Evolutionary conservation across 2,888 invertebrate species (phyloP).

Genomic region (Platycnemis pennipes): DNA sequence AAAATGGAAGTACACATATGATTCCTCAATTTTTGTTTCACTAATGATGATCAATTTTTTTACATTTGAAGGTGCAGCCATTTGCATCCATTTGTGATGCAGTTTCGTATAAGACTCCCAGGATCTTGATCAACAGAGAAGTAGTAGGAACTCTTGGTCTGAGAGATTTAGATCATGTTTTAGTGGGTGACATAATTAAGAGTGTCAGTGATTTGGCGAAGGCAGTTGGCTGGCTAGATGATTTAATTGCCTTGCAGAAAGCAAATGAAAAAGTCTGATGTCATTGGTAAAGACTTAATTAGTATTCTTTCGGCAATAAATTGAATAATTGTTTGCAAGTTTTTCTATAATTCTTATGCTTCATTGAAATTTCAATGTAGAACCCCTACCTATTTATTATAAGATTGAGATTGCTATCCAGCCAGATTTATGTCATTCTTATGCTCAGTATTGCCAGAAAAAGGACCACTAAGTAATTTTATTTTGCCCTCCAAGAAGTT

Average conservation of each 20-base stretch:
- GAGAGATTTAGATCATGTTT: constrained; percentile 72
- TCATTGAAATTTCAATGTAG: too few relatives aligned
- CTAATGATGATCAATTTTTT: not conserved
- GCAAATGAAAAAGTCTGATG: constrained; percentile 52
- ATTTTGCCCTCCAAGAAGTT: too few relatives aligned
- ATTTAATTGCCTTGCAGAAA: constrained; percentile 71
- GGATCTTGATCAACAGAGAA: constrained; percentile 78
- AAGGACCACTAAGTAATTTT: too few relatives aligned
- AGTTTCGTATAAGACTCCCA: constrained; percentile 76
- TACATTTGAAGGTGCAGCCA: constrained; percentile 77
- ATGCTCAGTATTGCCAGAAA: too few relatives aligned
- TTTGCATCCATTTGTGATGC: constrained; percentile 78
- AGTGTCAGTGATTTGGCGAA: constrained; percentile 70
- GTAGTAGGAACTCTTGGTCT: constrained; percentile 77
- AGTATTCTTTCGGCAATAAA: not conserved
- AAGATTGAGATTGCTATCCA: too few relatives aligned
- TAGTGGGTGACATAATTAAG: constrained; percentile 72
- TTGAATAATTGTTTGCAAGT: not conserved
- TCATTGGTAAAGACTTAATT: not conserved
- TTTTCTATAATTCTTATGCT: too few relatives aligned
- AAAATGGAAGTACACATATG: not conserved
- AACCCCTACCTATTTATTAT: too few relatives aligned
- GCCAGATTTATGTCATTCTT: too few relatives aligned
- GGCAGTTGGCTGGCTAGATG: constrained; percentile 71
- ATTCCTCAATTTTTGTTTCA: not conserved